These are phyloP conservation scores for Pachyuromys duprasi DNA, from an alignment of 2,797 vertebrate species.

Conservation along the genomic window DNA sequence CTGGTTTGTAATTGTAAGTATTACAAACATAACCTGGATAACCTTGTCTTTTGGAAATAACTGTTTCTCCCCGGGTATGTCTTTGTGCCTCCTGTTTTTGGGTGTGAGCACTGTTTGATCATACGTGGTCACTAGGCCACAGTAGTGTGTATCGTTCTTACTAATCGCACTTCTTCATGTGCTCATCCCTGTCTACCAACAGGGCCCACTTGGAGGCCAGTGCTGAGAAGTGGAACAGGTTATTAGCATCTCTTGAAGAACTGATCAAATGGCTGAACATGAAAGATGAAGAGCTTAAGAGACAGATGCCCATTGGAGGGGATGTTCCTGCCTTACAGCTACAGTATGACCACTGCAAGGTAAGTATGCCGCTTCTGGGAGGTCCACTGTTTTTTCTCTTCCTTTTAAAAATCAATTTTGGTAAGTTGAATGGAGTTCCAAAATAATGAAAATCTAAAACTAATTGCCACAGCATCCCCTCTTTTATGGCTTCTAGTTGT, in stretches of 20 bases:
- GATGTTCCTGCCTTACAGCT: conserved; percentile 96
- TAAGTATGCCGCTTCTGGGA: conserved; percentile 80
- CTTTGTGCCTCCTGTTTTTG: not conserved
- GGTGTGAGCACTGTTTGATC: not conserved
- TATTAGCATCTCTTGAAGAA: conserved; percentile 95
- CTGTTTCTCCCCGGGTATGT: not conserved
- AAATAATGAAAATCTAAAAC: not conserved
- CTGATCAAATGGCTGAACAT: conserved; percentile 95
- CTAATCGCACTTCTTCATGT: conserved; percentile 48
- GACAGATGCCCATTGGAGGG: conserved; percentile 97
- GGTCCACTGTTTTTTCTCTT: not conserved
- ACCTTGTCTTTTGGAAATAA: not conserved
- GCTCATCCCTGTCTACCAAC: conserved; percentile 60
- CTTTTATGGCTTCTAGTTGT: not conserved
- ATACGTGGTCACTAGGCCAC: not conserved
- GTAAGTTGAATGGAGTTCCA: not conserved
- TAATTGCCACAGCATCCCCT: not conserved
- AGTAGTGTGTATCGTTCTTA: not conserved
- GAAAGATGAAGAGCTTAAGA: conserved; percentile 96
- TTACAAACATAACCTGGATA: not conserved
- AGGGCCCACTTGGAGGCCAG: conserved; percentile 97
- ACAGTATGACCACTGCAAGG: conserved; percentile 94
- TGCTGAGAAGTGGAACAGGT: conserved; percentile 95
- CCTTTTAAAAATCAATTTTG: not conserved
- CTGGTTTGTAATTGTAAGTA: not conserved